A percentile compares a stretch with the other conserved stretches of the same genome.
Conservation (phyloP, 2,888 invertebrate genomes). For the Thereva nobilitata region DNA sequence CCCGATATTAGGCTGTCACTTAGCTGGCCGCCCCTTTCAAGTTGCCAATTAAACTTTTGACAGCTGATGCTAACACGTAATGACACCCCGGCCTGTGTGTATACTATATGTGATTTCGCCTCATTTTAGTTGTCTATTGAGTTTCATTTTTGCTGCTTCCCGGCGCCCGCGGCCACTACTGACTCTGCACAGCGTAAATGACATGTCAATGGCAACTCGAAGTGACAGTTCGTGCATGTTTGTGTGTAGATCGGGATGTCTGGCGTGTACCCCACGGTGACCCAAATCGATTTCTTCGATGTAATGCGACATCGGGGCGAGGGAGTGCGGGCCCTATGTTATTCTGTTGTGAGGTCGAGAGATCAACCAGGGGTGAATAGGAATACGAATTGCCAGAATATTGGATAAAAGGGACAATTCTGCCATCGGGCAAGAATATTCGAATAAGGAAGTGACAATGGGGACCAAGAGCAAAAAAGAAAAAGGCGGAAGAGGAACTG, state of each 20-base stretch:
- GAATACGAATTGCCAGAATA: constrained; percentile 4
- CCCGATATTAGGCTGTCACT: constrained; percentile 37
- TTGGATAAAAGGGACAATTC: not conserved
- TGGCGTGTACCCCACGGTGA: constrained; percentile 28
- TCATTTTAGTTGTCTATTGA: constrained; percentile 9
- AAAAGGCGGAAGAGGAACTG: constrained; percentile 26
- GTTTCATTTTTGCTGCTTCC: constrained; percentile 2
- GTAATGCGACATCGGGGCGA: constrained; percentile 17
- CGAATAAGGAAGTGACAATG: not conserved
- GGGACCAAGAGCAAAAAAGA: not conserved
- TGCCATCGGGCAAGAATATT: not conserved
- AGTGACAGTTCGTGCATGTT: constrained; percentile 32
- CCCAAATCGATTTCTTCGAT: constrained; percentile 35
- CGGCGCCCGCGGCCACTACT: constrained; percentile 20
- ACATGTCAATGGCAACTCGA: constrained; percentile 40
- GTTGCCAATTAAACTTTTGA: constrained; percentile 64
- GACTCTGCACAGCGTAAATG: constrained; percentile 36
- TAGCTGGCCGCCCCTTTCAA: constrained; percentile 51
- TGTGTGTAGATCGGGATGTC: constrained; percentile 23
- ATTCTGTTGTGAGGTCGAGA: constrained; percentile 6
- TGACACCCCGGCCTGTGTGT: constrained; percentile 51
- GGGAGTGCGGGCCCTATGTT: not conserved
- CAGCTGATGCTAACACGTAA: constrained; percentile 65
- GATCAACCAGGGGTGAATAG: constrained; percentile 4
- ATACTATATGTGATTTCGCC: constrained; percentile 32